A percentile compares a stretch with the other conserved stretches of the same genome.
Conservation (phyloP, 2,797 vertebrate species). For the Stomatorhinus walkeri region DNA sequence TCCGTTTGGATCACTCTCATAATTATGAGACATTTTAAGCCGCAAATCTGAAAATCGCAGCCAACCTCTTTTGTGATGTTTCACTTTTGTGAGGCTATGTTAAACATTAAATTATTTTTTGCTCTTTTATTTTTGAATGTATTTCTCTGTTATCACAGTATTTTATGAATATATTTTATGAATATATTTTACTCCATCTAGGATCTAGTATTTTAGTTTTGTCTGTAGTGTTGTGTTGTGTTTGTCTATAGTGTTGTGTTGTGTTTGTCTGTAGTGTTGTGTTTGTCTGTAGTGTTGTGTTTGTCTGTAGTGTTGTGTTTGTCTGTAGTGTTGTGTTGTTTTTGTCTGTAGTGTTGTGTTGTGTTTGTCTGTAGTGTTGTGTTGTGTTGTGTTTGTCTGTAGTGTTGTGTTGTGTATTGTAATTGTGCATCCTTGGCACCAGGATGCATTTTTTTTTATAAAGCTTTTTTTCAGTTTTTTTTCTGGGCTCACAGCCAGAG, state of each 20-base stretch:
- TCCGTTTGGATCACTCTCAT: background rate
- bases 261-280: background rate
- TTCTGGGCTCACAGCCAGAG: background rate
- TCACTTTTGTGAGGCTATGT: background rate
- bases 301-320: background rate
- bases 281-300: background rate
- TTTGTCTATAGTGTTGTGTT: background rate
- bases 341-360: background rate
- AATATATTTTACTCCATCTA: background rate
- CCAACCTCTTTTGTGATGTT: background rate
- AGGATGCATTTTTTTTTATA: background rate
- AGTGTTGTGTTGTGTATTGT: background rate
- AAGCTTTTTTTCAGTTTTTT: background rate
- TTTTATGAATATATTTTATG: background rate
- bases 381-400: background rate
- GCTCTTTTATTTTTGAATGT: background rate
- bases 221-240: background rate
- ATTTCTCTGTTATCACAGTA: background rate
- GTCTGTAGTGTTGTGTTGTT: background rate
- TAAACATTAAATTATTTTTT: background rate
- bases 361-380: background rate
- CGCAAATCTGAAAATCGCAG: background rate
- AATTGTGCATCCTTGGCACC: background rate
- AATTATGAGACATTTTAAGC: background rate
- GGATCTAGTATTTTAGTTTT: background rate